A percentile compares a stretch with the other conserved stretches of the same genome.
Evolutionary conservation across 2,888 invertebrate species (phyloP).

Genomic region (Bruchidius siliquastri): DNA sequence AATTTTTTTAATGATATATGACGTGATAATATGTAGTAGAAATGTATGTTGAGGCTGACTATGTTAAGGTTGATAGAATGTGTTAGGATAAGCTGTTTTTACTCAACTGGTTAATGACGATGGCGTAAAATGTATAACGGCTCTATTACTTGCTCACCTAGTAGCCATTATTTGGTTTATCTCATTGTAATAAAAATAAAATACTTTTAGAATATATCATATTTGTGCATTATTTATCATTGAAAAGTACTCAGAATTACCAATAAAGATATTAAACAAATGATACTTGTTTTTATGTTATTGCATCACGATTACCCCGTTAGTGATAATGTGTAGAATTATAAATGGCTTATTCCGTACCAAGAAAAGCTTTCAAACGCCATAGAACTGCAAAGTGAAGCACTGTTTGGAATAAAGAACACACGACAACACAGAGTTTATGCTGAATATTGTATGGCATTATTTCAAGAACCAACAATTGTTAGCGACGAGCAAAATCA

Average conservation of each 20-base stretch:
- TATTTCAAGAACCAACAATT: too few relatives aligned
- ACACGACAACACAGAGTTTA: too few relatives aligned
- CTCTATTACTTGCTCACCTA: constrained; percentile 30
- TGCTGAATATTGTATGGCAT: too few relatives aligned
- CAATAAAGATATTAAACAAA: constrained; percentile 9
- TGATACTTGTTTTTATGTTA: neutral
- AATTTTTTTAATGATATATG: constrained; percentile 11
- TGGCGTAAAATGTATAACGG: constrained; percentile 19
- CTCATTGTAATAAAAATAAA: constrained; percentile 18
- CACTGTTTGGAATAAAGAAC: too few relatives aligned
- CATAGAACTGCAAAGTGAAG: too few relatives aligned
- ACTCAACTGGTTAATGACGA: constrained; percentile 20
- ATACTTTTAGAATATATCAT: constrained; percentile 16
- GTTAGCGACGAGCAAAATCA: too few relatives aligned
- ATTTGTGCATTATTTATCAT: constrained; percentile 11
- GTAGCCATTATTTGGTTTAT: constrained; percentile 15
- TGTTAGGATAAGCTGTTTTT: constrained; percentile 28
- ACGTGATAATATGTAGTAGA: constrained; percentile 31
- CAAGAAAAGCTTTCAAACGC: too few relatives aligned
- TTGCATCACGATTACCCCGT: too few relatives aligned
- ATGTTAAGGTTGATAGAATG: constrained; percentile 27
- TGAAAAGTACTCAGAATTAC: constrained; percentile 10
- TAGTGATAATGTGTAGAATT: too few relatives aligned
- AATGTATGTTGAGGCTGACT: constrained; percentile 36
- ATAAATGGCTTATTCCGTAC: too few relatives aligned